Conservation (phyloP, 2,888 invertebrate species). For the Drosophila kuntzei region DNA sequence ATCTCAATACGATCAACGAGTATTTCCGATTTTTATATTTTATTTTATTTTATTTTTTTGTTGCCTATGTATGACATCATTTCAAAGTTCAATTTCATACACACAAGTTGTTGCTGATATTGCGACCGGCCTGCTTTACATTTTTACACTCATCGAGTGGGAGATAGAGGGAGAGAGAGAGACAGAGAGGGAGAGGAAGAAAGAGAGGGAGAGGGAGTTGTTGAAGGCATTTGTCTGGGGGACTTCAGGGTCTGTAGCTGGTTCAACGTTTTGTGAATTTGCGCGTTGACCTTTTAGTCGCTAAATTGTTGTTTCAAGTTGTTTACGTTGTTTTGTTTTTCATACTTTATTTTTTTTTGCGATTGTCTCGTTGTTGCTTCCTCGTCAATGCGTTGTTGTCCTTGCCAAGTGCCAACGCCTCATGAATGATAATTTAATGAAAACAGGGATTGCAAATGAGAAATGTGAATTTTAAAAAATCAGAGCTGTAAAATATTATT, state of each 20-base stretch:
- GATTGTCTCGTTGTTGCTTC: conserved; percentile 45
- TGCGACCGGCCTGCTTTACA: conserved; percentile 67
- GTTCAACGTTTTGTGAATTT: conserved; percentile 70
- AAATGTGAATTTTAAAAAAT: background rate
- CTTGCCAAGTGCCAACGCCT: conserved; percentile 71
- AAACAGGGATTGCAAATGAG: background rate
- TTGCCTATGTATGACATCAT: conserved; percentile 46
- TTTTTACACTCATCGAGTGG: conserved; percentile 40
- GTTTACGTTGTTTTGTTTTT: conserved; percentile 21
- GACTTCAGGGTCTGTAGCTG: conserved; percentile 50
- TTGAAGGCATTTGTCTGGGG: conserved; percentile 5
- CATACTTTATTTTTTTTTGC: conserved; percentile 28
- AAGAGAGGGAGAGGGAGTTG: background rate
- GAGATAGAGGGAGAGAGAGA: background rate
- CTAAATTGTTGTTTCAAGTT: conserved; percentile 36
- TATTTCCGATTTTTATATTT: conserved; percentile 37
- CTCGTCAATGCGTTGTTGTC: conserved; percentile 54
- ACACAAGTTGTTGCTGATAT: conserved; percentile 19
- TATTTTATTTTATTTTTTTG: conserved; percentile 3
- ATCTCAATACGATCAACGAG: conserved; percentile 14
- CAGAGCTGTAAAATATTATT: no score
- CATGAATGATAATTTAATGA: conserved; percentile 20
- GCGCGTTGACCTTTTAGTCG: conserved; percentile 70
- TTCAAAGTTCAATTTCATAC: conserved; percentile 43
- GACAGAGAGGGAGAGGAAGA: background rate